These are phyloP conservation scores for Agonopterix subpropinquella DNA, from an alignment of 2,888 invertebrate species.

Conservation along the genomic window DNA sequence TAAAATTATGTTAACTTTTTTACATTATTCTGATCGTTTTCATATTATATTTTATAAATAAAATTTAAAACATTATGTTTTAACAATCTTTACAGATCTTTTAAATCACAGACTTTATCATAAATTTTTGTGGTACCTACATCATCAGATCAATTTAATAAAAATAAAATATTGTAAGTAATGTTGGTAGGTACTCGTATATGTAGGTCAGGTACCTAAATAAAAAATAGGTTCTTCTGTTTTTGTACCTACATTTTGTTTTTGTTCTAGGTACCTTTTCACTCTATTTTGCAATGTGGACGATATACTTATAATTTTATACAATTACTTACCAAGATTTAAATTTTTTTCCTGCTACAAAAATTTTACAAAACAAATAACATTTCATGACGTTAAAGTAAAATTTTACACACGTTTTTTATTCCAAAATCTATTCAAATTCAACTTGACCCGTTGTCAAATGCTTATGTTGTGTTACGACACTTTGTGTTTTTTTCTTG, in stretches of 20 bases:
- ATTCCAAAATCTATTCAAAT: constrained; percentile 23
- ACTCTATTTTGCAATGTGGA: no score
- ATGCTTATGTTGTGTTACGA: constrained; percentile 68
- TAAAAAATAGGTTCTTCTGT: no score
- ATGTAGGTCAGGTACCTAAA: background rate
- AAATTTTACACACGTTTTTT: constrained; percentile 12
- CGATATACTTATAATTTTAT: no score
- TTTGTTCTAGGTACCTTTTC: no score
- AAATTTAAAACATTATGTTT: background rate
- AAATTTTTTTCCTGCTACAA: no score
- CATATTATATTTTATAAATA: background rate
- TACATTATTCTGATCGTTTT: background rate
- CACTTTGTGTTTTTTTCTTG: constrained; percentile 81
- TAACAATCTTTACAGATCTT: constrained; percentile 16
- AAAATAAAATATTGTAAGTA: no score
- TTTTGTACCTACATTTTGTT: background rate
- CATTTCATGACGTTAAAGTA: no score
- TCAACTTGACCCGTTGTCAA: constrained; percentile 35
- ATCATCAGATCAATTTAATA: no score
- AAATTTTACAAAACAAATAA: no score
- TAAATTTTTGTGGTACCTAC: no score
- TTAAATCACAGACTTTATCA: constrained; percentile 23
- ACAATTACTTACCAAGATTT: no score
- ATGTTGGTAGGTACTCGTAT: background rate
- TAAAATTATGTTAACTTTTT: constrained; percentile 4